Base-by-base conservation (phyloP, 2,797 vertebrate genomes). In the Dipus sagitta region DNA sequence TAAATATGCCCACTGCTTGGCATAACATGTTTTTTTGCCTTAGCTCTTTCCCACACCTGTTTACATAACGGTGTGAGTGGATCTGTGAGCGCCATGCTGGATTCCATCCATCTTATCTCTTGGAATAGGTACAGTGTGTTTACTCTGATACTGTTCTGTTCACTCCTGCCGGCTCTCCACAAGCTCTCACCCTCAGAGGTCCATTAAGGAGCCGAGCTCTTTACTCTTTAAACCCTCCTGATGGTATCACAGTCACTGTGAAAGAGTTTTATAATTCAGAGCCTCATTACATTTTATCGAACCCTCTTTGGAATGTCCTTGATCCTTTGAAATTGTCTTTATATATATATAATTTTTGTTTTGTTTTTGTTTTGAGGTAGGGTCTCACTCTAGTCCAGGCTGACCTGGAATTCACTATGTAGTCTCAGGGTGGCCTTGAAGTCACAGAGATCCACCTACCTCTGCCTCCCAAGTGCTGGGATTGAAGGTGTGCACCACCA, bases 261-360 rank as follows among this genome's bases (percentile, higher is more conserved):
- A 62, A 90, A 92, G 80, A 94, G 71, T 97, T 96, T 94, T 90
- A 92, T 82, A 97, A 94, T 85, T 68, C 62, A 74, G 77, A 96
- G 92, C 24, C 6, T 90, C 94, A 81, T 94, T 95, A 93, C 34
- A 28, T 88, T 74, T 93, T 88, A 78, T 90, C 78, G 89, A 88
- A 75, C 62, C 60, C 11, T 70, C 83, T 93, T 95, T 95, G 85
- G 95, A 95, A 92, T 79, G 34, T 92, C 89, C 70, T 88, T 30
- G 72, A 80, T 47, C 42, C 54, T 82, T 77, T 80, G 89, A 92
- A 95, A 93, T 81, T 91, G 89, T 32, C 67, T 90, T 95, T 86
- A 95, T 95, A n/a, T 38, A 38, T 38, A 6, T 38, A 38, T 38
- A 38, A n/a, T n/a, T n/a, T n/a, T n/a, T 38, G 38, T 38, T 38